Evolutionary conservation across 37 sponge, comb jelly and placozoan genomes (phyloP), one percentile per base, ranked within the genome.

Genomic region (Eunapius fragilis): DNA sequence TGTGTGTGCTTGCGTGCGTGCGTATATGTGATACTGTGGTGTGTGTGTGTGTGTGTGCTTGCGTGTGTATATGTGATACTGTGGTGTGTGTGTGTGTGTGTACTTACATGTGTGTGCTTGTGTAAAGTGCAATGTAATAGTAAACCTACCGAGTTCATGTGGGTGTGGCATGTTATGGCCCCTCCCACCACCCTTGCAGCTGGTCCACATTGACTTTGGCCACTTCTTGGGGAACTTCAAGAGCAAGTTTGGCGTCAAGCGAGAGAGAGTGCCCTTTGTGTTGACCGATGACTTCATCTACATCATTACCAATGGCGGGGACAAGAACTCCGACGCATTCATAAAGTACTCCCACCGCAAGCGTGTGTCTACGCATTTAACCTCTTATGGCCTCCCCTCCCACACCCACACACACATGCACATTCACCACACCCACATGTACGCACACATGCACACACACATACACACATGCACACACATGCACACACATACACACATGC

Each of bases 161-260:
- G 41, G 2, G 58, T 58, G 58, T 58, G 14, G 3, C 3, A 35
- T 28, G 25, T 26, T 17, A 22, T 0, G 34, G 3, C 37, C 23
- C 3, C 17, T 3, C 31, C 36, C 32, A 25, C 25, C 72, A 11
- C 76, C 71, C 22, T 37, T 47, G 0, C 86, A 98, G 99, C 92
- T 98, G 72, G 90, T 96, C 49, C 99, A 98, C 88, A 98, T 98
- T 81, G 99, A 98, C 70, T 98, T 98, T 88, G 99, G 99, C 9
- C 99, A 98, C 92, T 98, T 98, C 72, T 80, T 98, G 71, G 99
- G 99, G 25, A 98, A 98, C 93, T 96, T 96, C 77, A 98, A 98
- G 94, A 94, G 93, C 87, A 98, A 96, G 77, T 90, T 94, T 85
- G 97, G 97, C 22, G 91, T 97, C 11, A 96, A 96, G 84, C 80